phyloP scores from a whole-genome alignment of 2,888 invertebrate species.

The Cepaea hortensis region DNA sequence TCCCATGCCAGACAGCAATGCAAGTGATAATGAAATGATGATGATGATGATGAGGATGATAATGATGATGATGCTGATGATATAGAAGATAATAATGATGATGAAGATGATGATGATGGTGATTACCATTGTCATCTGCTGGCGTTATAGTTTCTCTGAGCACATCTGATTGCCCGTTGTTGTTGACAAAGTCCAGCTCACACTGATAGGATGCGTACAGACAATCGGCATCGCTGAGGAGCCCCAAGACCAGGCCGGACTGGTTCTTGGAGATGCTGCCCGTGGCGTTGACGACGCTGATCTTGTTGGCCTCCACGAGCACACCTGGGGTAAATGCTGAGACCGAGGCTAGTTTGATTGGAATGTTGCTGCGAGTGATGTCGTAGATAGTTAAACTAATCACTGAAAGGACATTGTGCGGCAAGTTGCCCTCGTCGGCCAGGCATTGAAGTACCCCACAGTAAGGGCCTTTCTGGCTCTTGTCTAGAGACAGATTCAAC shows the following conservation, averaged over 20 bases:
- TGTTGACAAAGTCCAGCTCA: slow-evolving; percentile 4
- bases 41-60: too few species aligned
- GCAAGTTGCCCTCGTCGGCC: neutral
- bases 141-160: too few species aligned
- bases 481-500: too few species aligned
- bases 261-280: slow-evolving; percentile 7
- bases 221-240: neutral
- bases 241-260: neutral
- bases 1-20: too few species aligned
- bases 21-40: too few species aligned
- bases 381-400: neutral
- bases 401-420: neutral
- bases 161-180: too few species aligned
- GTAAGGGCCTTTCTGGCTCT: too few species aligned
- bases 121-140: too few species aligned
- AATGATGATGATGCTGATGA: too few species aligned
- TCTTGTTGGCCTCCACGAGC: neutral
- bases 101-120: too few species aligned
- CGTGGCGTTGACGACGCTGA: neutral
- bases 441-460: neutral
- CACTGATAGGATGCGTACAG: neutral
- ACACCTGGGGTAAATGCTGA: neutral
- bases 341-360: neutral
- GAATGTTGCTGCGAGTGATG: neutral
- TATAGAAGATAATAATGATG: too few species aligned